Evolutionary conservation across 2,113 vertebrate species (phyloP).

Genomic region (Toxotes chatareus): DNA sequence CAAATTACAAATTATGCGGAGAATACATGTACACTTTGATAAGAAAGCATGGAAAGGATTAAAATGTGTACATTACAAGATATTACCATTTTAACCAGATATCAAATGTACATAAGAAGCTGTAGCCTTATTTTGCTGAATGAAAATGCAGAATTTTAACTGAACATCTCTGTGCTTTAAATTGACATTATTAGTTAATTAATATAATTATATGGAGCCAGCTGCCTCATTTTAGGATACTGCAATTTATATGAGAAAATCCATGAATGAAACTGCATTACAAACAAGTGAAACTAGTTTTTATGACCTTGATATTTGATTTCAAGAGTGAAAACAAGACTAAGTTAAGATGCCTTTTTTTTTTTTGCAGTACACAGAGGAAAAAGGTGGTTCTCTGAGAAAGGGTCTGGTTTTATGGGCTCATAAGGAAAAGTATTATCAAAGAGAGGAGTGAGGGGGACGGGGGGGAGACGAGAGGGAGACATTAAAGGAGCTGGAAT

Average conservation of each 20-base stretch:
- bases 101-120: too few species aligned
- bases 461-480: conserved; percentile 73
- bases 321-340: background rate
- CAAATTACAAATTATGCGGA: background rate
- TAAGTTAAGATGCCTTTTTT: too few species aligned
- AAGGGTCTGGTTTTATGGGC: conserved; percentile 79
- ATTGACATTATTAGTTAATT: background rate
- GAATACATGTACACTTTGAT: background rate
- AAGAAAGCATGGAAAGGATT: background rate
- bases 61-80: background rate
- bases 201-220: background rate
- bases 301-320: background rate
- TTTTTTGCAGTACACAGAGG: conserved; percentile 32
- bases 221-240: background rate
- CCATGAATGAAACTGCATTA: background rate
- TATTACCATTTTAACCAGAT: background rate
- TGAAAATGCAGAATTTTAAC: background rate
- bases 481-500: conserved; percentile 85
- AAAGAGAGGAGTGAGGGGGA: conserved; percentile 74
- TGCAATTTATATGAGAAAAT: background rate
- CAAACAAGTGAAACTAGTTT: background rate
- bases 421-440: conserved; percentile 83
- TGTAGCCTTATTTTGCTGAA: background rate
- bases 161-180: too few species aligned
- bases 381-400: conserved; percentile 57